A percentile compares a stretch with the other conserved stretches of the same genome.
Conservation (phyloP, 2,888 invertebrate genomes). For the Tromatobia lineatoria region DNA sequence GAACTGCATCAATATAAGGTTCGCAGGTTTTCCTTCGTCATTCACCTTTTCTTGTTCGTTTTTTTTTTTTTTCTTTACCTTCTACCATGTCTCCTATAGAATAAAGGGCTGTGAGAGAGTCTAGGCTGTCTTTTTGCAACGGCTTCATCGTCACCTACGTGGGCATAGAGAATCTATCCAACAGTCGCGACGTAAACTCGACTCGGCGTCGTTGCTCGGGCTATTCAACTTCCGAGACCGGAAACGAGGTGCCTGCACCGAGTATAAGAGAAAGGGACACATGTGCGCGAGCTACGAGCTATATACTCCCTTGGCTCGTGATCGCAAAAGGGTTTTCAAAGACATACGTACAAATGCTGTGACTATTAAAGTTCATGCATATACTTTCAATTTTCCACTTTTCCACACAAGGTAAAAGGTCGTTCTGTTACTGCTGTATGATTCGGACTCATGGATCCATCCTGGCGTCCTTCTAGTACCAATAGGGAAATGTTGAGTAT, state of each 20-base stretch:
- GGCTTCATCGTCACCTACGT: slow-evolving; percentile 27
- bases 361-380: slow-evolving; percentile 19
- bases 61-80: slow-evolving; percentile 11
- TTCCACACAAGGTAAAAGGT: background rate
- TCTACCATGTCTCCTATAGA: background rate
- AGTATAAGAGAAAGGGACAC: slow-evolving; percentile 15
- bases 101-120: slow-evolving; percentile 6
- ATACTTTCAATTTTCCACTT: slow-evolving; percentile 1
- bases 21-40: slow-evolving; percentile 19
- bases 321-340: slow-evolving; percentile 34
- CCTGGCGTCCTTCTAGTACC: background rate
- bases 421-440: slow-evolving; percentile 1
- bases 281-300: slow-evolving; percentile 19
- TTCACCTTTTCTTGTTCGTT: background rate
- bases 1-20: slow-evolving; percentile 37
- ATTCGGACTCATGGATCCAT: slow-evolving; percentile 3
- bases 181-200: slow-evolving; percentile 45
- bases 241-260: slow-evolving; percentile 43
- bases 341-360: background rate
- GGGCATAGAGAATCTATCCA: slow-evolving; percentile 33
- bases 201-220: slow-evolving; percentile 23
- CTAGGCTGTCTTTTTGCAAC: background rate
- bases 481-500: slow-evolving; percentile 7
- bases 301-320: slow-evolving; percentile 9
- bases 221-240: slow-evolving; percentile 47